These are phyloP conservation scores for Sarcoramphus papa DNA, from an alignment of 2,797 vertebrate genomes.

Conservation along the genomic window DNA sequence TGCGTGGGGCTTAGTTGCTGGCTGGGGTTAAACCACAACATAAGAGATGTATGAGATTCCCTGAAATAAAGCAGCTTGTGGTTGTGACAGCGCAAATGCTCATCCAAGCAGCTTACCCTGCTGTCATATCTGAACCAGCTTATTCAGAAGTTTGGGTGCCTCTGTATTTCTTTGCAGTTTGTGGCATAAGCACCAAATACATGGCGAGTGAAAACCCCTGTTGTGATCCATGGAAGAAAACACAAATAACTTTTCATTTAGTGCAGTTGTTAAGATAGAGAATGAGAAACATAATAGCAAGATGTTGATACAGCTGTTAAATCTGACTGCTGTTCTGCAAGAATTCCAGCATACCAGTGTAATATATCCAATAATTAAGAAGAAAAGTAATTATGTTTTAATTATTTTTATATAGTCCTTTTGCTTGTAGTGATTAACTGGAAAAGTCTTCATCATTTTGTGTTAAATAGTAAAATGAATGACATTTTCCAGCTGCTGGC, in stretches of 20 bases:
- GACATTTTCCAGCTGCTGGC: neutral
- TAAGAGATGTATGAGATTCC: no score
- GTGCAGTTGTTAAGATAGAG: neutral
- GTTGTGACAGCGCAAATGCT: neutral
- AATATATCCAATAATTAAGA: neutral
- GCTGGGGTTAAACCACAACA: neutral
- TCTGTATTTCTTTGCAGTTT: neutral
- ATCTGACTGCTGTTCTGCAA: neutral
- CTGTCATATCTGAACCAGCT: neutral
- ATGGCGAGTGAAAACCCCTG: neutral
- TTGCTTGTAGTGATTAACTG: neutral
- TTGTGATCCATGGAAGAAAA: neutral
- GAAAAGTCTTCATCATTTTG: neutral
- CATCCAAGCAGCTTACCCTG: neutral
- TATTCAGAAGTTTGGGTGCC: neutral
- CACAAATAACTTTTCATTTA: neutral
- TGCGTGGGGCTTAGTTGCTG: neutral
- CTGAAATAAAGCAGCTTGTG: neutral
- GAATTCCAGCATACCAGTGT: neutral
- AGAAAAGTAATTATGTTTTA: neutral
- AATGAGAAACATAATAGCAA: neutral
- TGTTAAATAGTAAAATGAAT: neutral
- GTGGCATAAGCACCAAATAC: neutral
- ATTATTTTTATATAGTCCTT: neutral
- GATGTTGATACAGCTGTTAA: neutral